A percentile compares a stretch with the other conserved stretches of the same genome.
Conservation (phyloP, 2,888 invertebrate species). For the Drosophila anomalata region DNA sequence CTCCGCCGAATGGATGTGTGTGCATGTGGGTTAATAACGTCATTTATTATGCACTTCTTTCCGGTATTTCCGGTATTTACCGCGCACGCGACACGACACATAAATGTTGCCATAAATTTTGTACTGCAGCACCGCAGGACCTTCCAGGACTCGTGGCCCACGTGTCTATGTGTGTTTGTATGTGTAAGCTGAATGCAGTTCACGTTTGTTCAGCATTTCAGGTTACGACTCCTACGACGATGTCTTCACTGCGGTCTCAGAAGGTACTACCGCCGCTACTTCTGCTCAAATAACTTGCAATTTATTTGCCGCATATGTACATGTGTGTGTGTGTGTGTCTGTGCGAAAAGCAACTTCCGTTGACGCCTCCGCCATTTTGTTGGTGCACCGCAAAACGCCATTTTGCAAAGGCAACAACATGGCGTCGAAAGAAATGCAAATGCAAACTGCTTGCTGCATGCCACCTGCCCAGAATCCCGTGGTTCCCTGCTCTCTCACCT, state of each 20-base stretch:
- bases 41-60: slow-evolving; percentile 80
- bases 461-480: slow-evolving; percentile 57
- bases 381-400: slow-evolving; percentile 75
- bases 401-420: slow-evolving; percentile 73
- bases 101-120: slow-evolving; percentile 79
- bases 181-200: slow-evolving; percentile 53
- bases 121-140: slow-evolving; percentile 65
- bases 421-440: slow-evolving; percentile 53
- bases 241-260: slow-evolving; percentile 70
- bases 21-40: slow-evolving; percentile 79
- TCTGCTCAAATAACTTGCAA: slow-evolving; percentile 77
- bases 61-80: slow-evolving; percentile 79
- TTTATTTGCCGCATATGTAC: slow-evolving; percentile 58
- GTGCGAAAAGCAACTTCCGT: slow-evolving; percentile 78
- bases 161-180: slow-evolving; percentile 2
- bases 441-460: slow-evolving; percentile 37
- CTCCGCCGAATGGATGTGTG: slow-evolving; percentile 25
- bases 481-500: slow-evolving; percentile 23
- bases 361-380: slow-evolving; percentile 79
- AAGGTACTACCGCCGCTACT: slow-evolving; percentile 48
- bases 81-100: slow-evolving; percentile 81
- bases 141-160: slow-evolving; percentile 7
- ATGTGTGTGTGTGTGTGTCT: slow-evolving; percentile 29
- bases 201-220: slow-evolving; percentile 60
- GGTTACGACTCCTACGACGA: slow-evolving; percentile 51